Percentiles rank a stretch among this genome's conserved stretches.
Conservation (phyloP, 2,113 vertebrate species). For the Rhinichthys klamathensis region DNA sequence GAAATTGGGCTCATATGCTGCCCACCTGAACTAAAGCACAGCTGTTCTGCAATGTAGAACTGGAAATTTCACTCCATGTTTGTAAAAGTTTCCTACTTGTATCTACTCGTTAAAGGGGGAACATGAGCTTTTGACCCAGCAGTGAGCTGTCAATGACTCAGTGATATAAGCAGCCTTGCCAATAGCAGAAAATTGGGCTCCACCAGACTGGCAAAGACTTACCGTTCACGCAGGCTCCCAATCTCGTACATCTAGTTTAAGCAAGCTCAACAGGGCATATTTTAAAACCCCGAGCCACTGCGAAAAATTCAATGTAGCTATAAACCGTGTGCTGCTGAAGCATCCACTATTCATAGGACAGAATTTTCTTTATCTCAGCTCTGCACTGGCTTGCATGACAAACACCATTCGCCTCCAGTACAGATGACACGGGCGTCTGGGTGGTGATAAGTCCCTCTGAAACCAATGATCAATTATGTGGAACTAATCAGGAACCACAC, state of each 20-base stretch:
- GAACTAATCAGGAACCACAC: conserved; percentile 36
- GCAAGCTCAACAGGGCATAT: conserved; percentile 28
- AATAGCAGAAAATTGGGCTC: conserved; percentile 15
- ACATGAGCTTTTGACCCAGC: neutral
- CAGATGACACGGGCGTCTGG: conserved; percentile 23
- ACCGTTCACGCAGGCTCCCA: neutral
- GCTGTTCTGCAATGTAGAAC: neutral
- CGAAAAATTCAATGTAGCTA: neutral
- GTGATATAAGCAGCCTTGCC: neutral
- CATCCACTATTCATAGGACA: conserved; percentile 10
- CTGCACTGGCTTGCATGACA: conserved; percentile 35
- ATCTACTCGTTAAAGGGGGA: neutral
- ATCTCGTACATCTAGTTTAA: conserved; percentile 18
- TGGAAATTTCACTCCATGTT: neutral
- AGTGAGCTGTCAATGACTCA: conserved; percentile 12
- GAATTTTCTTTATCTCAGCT: conserved; percentile 36
- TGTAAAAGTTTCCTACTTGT: neutral
- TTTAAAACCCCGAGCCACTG: neutral
- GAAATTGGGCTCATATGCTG: neutral
- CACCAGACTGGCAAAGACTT: conserved; percentile 10
- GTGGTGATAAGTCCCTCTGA: conserved; percentile 38
- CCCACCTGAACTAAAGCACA: neutral
- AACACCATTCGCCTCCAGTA: conserved; percentile 27
- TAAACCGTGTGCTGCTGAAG: conserved; percentile 22
- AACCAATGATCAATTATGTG: conserved; percentile 42